phyloP scores from a whole-genome alignment of 2,888 invertebrate genomes.

The Suillia variegata region DNA sequence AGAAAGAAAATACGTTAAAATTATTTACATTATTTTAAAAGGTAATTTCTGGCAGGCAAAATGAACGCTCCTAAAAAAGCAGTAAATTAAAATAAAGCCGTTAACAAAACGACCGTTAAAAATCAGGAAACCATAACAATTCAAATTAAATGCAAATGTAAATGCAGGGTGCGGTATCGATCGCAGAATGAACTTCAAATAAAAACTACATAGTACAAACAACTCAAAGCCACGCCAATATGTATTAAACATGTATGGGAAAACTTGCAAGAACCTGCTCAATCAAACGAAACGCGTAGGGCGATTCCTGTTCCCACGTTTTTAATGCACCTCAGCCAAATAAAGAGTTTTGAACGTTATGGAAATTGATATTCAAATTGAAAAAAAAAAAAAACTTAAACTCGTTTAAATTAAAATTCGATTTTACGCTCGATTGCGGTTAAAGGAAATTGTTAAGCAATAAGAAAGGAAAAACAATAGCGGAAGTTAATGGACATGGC shows the following conservation, averaged over 20 bases:
- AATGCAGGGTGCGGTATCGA: neutral
- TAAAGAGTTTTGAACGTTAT: neutral
- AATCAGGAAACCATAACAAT: constrained; percentile 22
- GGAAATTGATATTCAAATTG: neutral
- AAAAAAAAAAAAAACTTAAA: constrained; percentile 1
- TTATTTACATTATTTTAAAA: too few relatives aligned
- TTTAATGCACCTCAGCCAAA: neutral
- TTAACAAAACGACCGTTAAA: constrained; percentile 21
- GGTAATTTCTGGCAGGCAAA: too few relatives aligned
- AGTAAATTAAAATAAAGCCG: neutral
- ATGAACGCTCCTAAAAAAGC: too few relatives aligned
- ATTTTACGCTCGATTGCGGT: neutral
- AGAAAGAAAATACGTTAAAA: too few relatives aligned
- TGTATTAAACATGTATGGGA: too few relatives aligned
- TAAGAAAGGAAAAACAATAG: constrained; percentile 9
- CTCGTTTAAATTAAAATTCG: neutral
- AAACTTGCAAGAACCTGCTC: constrained; percentile 2
- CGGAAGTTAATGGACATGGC: neutral
- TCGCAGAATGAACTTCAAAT: too few relatives aligned
- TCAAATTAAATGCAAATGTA: neutral
- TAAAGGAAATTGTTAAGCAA: neutral
- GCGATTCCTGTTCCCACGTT: constrained; percentile 12
- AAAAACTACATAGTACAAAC: neutral
- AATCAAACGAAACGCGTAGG: constrained; percentile 19
- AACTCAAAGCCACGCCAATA: too few relatives aligned